phyloP scores from a whole-genome alignment of 1,140 invertebrate genomes.

The Halictus rubicundus region DNA sequence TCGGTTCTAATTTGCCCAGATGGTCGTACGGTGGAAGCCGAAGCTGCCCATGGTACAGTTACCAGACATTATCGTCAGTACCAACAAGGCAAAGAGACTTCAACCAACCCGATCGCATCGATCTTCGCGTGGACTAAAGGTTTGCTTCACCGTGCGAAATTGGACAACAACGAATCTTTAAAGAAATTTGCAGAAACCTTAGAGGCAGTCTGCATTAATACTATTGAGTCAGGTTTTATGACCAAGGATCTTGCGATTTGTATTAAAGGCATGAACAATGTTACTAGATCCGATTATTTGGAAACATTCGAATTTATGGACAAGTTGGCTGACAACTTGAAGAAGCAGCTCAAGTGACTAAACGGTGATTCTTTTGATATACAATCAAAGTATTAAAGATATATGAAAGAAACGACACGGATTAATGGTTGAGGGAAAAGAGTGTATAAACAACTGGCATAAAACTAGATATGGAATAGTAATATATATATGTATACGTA shows the following conservation, averaged over 20 bases:
- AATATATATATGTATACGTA: not conserved
- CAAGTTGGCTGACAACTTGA: constrained; percentile 96
- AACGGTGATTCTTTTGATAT: not conserved
- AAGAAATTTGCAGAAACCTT: constrained; percentile 90
- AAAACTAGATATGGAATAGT: not conserved
- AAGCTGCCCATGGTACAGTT: constrained; percentile 98
- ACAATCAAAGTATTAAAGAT: constrained; percentile 51
- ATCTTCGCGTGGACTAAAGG: constrained; percentile 99
- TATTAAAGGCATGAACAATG: constrained; percentile 94
- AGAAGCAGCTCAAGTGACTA: constrained; percentile 76
- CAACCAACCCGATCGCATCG: constrained; percentile 98
- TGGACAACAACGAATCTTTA: constrained; percentile 92
- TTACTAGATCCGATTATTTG: constrained; percentile 93
- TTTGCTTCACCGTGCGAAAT: constrained; percentile 93
- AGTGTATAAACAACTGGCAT: not conserved
- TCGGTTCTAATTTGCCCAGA: constrained; percentile 97
- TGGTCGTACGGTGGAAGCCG: constrained; percentile 97
- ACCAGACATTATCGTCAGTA: constrained; percentile 96
- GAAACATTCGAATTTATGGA: constrained; percentile 99
- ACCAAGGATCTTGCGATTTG: constrained; percentile 99
- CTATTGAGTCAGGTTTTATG: constrained; percentile 96
- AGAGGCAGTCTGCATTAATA: constrained; percentile 95
- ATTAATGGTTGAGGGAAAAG: constrained; percentile 28
- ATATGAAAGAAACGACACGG: not conserved
- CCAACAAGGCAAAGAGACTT: constrained; percentile 98